These are phyloP conservation scores for Spatulosminthurus flaviceps DNA, from an alignment of 2,888 invertebrate genomes.

Conservation along the genomic window DNA sequence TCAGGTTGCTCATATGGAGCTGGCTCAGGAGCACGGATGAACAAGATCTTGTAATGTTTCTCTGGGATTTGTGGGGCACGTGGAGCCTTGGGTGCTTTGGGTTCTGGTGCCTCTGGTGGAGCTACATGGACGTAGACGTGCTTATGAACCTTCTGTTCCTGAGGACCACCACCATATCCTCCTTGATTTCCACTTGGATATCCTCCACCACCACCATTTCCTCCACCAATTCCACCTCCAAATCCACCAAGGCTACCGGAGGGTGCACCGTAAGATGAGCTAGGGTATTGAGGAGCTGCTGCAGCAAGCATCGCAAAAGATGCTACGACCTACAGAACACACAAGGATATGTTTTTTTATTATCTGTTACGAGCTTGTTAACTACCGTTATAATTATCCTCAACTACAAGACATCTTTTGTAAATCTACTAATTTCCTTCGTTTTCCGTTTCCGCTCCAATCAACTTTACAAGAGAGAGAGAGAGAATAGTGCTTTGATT, in stretches of 20 bases:
- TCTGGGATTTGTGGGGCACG: conserved; percentile 56
- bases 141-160: conserved; percentile 46
- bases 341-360: conserved; percentile 13
- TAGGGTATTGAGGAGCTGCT: conserved; percentile 58
- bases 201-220: conserved; percentile 10
- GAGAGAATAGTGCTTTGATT: too few species aligned
- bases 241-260: conserved; percentile 21
- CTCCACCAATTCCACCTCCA: background rate
- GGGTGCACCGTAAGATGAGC: conserved; percentile 50
- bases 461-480: background rate
- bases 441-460: conserved; percentile 16
- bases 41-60: conserved; percentile 58
- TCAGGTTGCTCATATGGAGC: conserved; percentile 33
- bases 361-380: background rate
- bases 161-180: conserved; percentile 43
- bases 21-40: conserved; percentile 51
- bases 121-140: conserved; percentile 50
- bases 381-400: background rate
- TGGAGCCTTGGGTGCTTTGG: conserved; percentile 51
- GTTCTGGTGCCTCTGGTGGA: conserved; percentile 48
- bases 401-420: background rate
- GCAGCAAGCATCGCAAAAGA: conserved; percentile 62
- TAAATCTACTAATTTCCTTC: background rate
- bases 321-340: conserved; percentile 58
- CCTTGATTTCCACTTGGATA: conserved; percentile 23